Conservation (phyloP, 2,888 invertebrate species). For the Linnaemya tessellans region DNA sequence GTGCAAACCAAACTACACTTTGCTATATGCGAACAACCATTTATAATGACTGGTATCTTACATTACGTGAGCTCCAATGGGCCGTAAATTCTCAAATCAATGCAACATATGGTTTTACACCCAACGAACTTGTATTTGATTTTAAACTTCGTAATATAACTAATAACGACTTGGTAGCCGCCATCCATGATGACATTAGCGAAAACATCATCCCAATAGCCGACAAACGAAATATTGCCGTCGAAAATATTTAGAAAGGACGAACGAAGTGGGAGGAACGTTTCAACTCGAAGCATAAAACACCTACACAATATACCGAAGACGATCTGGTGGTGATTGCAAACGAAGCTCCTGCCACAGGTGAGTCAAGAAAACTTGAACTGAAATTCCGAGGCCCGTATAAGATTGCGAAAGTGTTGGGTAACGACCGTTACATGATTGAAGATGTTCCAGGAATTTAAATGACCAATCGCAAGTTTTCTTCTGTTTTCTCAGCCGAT, state of each 20-base stretch:
- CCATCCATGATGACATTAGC: not conserved
- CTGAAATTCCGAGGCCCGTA: not conserved
- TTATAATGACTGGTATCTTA: not conserved
- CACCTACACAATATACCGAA: not conserved
- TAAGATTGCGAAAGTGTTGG: not conserved
- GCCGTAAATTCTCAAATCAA: constrained; percentile 24
- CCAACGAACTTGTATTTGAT: constrained; percentile 3
- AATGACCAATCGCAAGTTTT: constrained; percentile 12
- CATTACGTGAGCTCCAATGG: constrained; percentile 20
- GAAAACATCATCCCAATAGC: not conserved
- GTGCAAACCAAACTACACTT: constrained; percentile 29
- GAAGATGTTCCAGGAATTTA: not conserved
- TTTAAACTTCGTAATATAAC: constrained; percentile 10
- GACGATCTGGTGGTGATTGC: not conserved
- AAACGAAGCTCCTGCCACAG: constrained; percentile 1
- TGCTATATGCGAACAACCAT: not conserved
- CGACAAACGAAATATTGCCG: constrained; percentile 3
- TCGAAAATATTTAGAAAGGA: not conserved
- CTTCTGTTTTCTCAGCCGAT: constrained; percentile 13
- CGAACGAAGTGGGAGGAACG: not conserved
- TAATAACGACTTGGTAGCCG: not conserved
- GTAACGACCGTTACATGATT: constrained; percentile 3
- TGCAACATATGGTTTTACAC: constrained; percentile 10
- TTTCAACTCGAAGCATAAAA: not conserved
- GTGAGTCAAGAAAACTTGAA: not conserved